Evolutionary conservation across 2,113 vertebrate genomes (phyloP).

Genomic region (Oncorhynchus gorbuscha): DNA sequence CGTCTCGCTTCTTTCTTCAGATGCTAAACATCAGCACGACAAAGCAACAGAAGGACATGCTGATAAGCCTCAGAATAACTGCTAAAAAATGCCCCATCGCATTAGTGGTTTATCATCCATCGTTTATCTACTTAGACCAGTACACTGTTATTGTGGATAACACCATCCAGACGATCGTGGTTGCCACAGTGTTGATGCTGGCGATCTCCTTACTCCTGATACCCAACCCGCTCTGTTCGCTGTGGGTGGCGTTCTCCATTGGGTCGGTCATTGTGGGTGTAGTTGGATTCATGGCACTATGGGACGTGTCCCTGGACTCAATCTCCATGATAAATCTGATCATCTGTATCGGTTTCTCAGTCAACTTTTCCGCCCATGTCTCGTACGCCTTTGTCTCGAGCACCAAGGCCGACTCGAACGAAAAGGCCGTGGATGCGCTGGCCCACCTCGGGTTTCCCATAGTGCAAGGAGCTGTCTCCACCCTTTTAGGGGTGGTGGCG

Average conservation of each 20-base stretch:
- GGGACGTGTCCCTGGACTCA: constrained; percentile 77
- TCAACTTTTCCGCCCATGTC: constrained; percentile 76
- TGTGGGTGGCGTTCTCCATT: constrained; percentile 77
- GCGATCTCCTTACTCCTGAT: constrained; percentile 72
- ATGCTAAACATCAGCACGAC: constrained; percentile 52
- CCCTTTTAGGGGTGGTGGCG: constrained; percentile 77
- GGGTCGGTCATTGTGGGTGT: constrained; percentile 77
- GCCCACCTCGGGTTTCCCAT: constrained; percentile 70
- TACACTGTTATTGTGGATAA: constrained; percentile 68
- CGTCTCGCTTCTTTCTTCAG: constrained; percentile 78
- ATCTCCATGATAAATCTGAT: constrained; percentile 78
- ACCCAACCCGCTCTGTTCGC: constrained; percentile 67
- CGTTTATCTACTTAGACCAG: constrained; percentile 77
- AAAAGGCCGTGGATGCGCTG: constrained; percentile 66
- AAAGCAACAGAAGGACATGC: constrained; percentile 65
- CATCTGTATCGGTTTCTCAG: constrained; percentile 81
- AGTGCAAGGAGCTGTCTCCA: constrained; percentile 76
- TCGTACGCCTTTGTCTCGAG: constrained; percentile 75
- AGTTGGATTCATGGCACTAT: constrained; percentile 73
- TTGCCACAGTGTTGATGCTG: constrained; percentile 64
- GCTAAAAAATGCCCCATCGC: constrained; percentile 61
- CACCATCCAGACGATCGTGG: constrained; percentile 63
- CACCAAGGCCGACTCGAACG: constrained; percentile 48
- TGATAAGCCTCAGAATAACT: constrained; percentile 64
- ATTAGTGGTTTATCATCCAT: constrained; percentile 75